phyloP scores from a whole-genome alignment of 1,140 invertebrate genomes.

The Anagrus nilaparvatae region DNA sequence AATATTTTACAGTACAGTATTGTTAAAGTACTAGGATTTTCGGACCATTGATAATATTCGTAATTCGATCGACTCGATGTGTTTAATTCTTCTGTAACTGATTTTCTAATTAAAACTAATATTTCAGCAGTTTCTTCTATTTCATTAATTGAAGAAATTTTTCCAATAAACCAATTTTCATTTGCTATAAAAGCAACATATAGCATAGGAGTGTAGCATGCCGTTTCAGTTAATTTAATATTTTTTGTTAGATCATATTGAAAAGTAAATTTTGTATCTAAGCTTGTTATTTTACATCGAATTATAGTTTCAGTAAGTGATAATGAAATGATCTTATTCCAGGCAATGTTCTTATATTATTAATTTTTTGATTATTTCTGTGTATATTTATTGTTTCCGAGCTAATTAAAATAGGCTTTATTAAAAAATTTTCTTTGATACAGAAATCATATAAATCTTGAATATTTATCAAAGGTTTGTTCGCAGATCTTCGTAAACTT shows the following conservation, averaged over 20 bases:
- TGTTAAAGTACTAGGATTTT: no score
- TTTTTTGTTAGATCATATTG: not conserved
- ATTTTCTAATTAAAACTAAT: no score
- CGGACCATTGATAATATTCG: no score
- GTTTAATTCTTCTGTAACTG: no score
- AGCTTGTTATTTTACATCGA: not conserved
- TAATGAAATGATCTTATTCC: conserved; percentile 1
- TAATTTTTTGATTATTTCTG: not conserved
- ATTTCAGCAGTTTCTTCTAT: not conserved
- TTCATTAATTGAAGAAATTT: not conserved
- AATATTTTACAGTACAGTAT: no score
- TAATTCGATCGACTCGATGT: no score
- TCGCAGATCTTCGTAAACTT: not conserved
- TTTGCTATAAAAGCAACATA: no score
- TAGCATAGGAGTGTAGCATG: not conserved
- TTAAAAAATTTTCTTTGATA: conserved; percentile 4
- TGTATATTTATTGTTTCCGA: not conserved
- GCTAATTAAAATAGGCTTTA: not conserved
- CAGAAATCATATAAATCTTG: conserved; percentile 9
- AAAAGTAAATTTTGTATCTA: not conserved
- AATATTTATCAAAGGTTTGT: conserved; percentile 10
- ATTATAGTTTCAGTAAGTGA: not conserved
- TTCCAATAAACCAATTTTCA: no score
- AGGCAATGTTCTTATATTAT: no score
- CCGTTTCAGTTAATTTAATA: not conserved